Conservation (phyloP, 2,888 invertebrate species). For the Rhamnusium bicolor region DNA sequence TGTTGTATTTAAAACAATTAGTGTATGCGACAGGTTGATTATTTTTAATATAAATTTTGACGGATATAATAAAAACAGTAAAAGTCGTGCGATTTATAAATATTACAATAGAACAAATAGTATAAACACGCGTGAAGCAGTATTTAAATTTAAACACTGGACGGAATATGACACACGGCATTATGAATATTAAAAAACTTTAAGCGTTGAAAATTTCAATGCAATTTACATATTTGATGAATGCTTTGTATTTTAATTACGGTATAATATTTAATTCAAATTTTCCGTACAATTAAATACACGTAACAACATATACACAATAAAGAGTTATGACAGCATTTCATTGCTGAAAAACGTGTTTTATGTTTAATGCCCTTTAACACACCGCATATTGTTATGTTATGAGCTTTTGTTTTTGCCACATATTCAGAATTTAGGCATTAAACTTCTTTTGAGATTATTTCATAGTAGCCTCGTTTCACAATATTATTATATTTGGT, state of each 20-base stretch:
- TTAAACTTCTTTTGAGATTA: slow-evolving; percentile 34
- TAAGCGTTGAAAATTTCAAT: slow-evolving; percentile 70
- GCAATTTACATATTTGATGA: slow-evolving; percentile 71
- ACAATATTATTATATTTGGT: slow-evolving; percentile 9
- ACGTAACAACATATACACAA: slow-evolving; percentile 65
- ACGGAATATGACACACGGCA: slow-evolving; percentile 43
- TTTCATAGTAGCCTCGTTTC: slow-evolving; percentile 3
- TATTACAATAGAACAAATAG: slow-evolving; percentile 41
- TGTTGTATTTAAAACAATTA: slow-evolving; percentile 15
- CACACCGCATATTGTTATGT: slow-evolving; percentile 51
- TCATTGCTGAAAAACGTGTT: slow-evolving; percentile 65
- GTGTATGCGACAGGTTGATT: slow-evolving; percentile 14
- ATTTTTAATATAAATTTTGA: slow-evolving; percentile 28
- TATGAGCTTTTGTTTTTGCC: slow-evolving; percentile 41
- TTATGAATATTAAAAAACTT: slow-evolving; percentile 71
- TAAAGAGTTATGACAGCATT: slow-evolving; percentile 67
- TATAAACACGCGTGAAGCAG: slow-evolving; percentile 50
- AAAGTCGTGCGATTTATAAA: slow-evolving; percentile 37
- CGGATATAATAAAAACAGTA: slow-evolving; percentile 30
- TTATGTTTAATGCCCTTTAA: slow-evolving; percentile 60
- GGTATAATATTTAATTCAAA: slow-evolving; percentile 71
- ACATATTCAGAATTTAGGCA: slow-evolving; percentile 32
- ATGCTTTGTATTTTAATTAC: slow-evolving; percentile 72
- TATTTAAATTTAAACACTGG: slow-evolving; percentile 60
- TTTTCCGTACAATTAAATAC: slow-evolving; percentile 71